Conservation (phyloP, 2,113 vertebrate genomes). For the Thunnus maccoyii region DNA sequence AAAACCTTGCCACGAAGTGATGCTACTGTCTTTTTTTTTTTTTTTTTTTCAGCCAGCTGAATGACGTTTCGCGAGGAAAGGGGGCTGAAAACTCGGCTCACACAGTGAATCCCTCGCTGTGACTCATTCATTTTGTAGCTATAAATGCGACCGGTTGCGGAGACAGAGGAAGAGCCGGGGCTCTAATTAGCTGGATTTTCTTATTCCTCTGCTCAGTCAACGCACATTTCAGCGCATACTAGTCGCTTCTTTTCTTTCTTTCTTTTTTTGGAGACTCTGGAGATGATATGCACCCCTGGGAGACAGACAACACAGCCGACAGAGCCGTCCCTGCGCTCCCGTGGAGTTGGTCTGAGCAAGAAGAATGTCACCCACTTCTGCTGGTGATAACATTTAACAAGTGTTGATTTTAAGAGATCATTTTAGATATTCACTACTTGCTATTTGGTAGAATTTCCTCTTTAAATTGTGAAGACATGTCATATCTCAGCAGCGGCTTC, state of each 20-base stretch:
- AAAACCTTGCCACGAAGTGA: slow-evolving; percentile 65
- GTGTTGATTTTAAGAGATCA: slow-evolving; percentile 11
- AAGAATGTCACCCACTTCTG: slow-evolving; percentile 83
- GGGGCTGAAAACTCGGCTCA: slow-evolving; percentile 72
- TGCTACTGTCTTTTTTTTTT: slow-evolving; percentile 25
- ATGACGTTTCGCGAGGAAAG: slow-evolving; percentile 74
- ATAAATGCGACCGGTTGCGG: slow-evolving; percentile 69
- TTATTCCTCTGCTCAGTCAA: slow-evolving; percentile 27
- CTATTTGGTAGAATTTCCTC: not conserved
- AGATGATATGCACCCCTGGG: slow-evolving; percentile 70
- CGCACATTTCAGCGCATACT: slow-evolving; percentile 30
- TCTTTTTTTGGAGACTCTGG: slow-evolving; percentile 27
- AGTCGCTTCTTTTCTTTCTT: slow-evolving; percentile 6
- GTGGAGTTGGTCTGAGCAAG: slow-evolving; percentile 71
- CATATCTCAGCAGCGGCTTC: slow-evolving; percentile 25
- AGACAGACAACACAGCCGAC: slow-evolving; percentile 59
- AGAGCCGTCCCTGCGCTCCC: slow-evolving; percentile 65
- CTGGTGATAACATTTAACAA: slow-evolving; percentile 61
- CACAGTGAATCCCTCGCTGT: slow-evolving; percentile 73
- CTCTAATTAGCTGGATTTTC: slow-evolving; percentile 69
- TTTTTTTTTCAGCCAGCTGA: slow-evolving; percentile 37
- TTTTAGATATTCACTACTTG: not conserved
- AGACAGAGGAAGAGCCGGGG: slow-evolving; percentile 42
- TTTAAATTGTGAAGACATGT: slow-evolving; percentile 25
- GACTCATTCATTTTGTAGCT: slow-evolving; percentile 77